Evolutionary conservation across 2,888 invertebrate genomes (phyloP), one percentile per base, ranked within the genome.

Genomic region (Campopleginae sp.): DNA sequence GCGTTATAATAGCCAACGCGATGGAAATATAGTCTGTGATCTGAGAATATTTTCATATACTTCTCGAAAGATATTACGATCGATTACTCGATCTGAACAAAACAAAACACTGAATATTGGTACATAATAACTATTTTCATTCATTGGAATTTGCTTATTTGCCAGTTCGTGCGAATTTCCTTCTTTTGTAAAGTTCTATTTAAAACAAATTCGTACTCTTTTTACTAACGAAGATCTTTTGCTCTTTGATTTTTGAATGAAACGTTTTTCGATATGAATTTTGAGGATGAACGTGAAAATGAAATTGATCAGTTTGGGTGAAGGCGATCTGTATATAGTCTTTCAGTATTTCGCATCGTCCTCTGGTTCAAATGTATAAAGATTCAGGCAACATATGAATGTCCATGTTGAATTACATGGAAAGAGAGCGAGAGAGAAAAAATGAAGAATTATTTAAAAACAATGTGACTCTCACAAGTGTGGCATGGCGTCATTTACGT

Each of bases 321-420:
- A 74, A 19, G 75, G 63, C 58, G 44, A 74, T 78, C 75, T 86
- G 84, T 86, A 86, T 46, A 84, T 84, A 84, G 86, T 78, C 78
- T 84, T 81, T 77, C 84, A 84, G 84, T 86, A 86, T 86, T 86
- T 86, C 78, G 46, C 77, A 81, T 81, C 38, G 78, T 84, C 58
- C 84, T 65, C 44, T 74, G 27, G 77, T 65, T 71, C 38, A 82
- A 82, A 10, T 75, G 70, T 76, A 68, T 51, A 63, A 84, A 80
- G 38, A 80, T 75, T 76, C 44, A 44, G 80, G 63, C 70, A 46
- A 46, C 54, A 66, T 48, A 77, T 58, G 14, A 14, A 58, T 14
- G 14, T 65, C 76, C 54, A 80, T 72, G 80, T 80, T 54, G 42
- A 65, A 76, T 17, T 7, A 70, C 3, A 70, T 65, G 48, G 19